Evolutionary conservation across 2,797 vertebrate species (phyloP).

Genomic region (Sebastes aleutianus): DNA sequence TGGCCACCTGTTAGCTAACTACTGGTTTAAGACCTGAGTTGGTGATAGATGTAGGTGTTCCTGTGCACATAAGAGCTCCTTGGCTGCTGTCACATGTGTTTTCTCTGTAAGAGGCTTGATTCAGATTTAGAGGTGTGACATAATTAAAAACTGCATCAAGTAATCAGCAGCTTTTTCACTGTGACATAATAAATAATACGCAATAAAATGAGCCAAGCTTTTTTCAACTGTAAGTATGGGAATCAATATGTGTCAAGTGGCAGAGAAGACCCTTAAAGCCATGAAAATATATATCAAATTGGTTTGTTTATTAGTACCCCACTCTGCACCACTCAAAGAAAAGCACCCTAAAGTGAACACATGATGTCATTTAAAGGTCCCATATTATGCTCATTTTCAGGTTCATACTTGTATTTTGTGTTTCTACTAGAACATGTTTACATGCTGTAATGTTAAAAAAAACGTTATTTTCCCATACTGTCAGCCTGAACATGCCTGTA

Average conservation of each 20-base stretch:
- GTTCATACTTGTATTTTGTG: too few species aligned
- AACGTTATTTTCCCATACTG: too few species aligned
- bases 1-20: conserved; percentile 74
- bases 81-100: neutral
- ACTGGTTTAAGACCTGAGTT: conserved; percentile 44
- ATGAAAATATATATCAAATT: neutral
- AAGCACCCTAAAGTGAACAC: neutral
- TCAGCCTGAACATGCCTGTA: too few species aligned
- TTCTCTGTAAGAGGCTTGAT: conserved; percentile 24
- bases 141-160: conserved; percentile 3
- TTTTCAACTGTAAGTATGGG: neutral
- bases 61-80: conserved; percentile 36
- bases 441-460: too few species aligned
- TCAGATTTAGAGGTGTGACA: conserved; percentile 31
- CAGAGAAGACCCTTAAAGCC: neutral
- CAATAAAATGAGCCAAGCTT: neutral
- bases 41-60: conserved; percentile 43
- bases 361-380: neutral
- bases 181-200: neutral
- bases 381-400: too few species aligned
- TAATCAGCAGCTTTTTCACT: neutral
- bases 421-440: too few species aligned
- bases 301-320: neutral
- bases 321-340: neutral
- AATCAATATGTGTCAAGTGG: neutral